phyloP scores from a whole-genome alignment of 2,888 invertebrate genomes.

The Labia minor region DNA sequence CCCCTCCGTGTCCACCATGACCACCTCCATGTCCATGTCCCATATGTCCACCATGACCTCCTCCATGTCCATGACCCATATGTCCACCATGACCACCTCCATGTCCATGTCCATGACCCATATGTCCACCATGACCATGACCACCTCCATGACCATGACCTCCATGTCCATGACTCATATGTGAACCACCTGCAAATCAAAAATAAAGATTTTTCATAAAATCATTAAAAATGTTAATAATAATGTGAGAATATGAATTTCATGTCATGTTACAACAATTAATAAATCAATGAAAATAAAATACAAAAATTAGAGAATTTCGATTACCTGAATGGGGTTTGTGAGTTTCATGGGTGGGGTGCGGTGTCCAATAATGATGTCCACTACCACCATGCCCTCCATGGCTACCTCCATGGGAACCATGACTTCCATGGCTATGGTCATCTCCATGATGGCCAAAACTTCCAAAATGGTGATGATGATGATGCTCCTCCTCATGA shows the following conservation, averaged over 20 bases:
- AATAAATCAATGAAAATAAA: too few relatives aligned
- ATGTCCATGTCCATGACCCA: background rate
- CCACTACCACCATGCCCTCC: background rate
- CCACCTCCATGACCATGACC: background rate
- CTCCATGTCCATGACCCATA: background rate
- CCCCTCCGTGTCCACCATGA: background rate
- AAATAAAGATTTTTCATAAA: too few relatives aligned
- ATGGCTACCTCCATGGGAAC: too few relatives aligned
- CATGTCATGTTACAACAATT: too few relatives aligned
- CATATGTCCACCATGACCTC: background rate
- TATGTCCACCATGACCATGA: background rate
- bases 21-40: background rate
- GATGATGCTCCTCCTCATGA: background rate
- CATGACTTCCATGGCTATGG: background rate
- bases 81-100: background rate
- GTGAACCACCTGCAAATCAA: too few relatives aligned
- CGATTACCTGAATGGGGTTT: background rate
- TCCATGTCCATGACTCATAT: background rate
- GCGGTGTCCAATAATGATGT: background rate
- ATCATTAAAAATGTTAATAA: too few relatives aligned
- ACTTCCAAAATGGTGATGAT: background rate
- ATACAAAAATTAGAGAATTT: too few relatives aligned
- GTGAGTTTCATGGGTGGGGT: background rate
- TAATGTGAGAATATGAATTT: too few relatives aligned
- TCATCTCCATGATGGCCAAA: background rate